Base-by-base conservation (phyloP, 1,140 invertebrate species). In the Adoxophyes honmai region DNA sequence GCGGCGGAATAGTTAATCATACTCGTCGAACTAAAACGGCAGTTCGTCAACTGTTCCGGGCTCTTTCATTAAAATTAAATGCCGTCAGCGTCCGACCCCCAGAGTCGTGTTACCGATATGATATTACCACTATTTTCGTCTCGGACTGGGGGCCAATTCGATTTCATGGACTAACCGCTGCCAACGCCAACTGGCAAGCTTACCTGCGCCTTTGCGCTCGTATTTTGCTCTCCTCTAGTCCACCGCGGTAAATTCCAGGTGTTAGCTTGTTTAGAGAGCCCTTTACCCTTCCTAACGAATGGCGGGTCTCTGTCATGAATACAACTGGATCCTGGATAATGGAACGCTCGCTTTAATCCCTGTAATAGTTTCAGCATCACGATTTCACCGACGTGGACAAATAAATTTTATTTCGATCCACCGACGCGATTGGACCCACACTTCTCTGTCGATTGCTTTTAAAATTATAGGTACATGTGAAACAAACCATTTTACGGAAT, bases 131-230 rank as follows among this genome's bases (percentile, higher is more conserved):
- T 73, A 88, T 88, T 85, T 85, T 74, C 64, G 81, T 75, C 73
- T 66, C 72, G 81, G 82, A 85, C 75, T 78, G 77, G 72, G 70
- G 73, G 78, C 85, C 81, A 83, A 86, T 78, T 83, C 80, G 73
- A 84, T 86, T 81, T 82, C 71, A 81, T 73, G 78, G 69, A 56
- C 62, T 70, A 65, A 61, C 61, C 63, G 70, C 54, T 76, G 75
- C 62, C 74, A 76, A 74, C 69, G 66, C 69, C 59, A 74, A 68
- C 71, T 76, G 74, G 72, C 75, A 71, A 68, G 60, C 56, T 52
- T 58, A 55, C 52, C 52, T 56, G 57, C 6, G 6, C n/a, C n/a
- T 28, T 28, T 28, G 2, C 6, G 21, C 21, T 28, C 21, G 21
- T 28, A 28, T 28, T 28, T 28, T 28, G 2, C 21, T 28, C 2